phyloP scores from a whole-genome alignment of 2,888 invertebrate species.

The Dryobota labecula region DNA sequence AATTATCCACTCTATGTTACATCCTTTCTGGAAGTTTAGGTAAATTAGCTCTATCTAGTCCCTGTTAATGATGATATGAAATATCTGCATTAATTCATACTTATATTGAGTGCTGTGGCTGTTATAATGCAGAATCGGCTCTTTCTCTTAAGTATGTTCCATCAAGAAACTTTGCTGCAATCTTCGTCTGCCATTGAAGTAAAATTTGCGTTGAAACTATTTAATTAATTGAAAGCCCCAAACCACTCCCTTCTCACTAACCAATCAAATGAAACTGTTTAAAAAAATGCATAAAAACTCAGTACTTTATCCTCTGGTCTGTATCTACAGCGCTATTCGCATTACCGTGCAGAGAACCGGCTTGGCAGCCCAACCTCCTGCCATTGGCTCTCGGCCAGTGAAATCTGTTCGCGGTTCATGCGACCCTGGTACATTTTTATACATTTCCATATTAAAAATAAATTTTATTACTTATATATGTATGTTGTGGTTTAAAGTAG shows the following conservation, averaged over 20 bases:
- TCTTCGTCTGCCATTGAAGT: too few species aligned
- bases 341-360: slow-evolving; percentile 70
- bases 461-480: slow-evolving; percentile 63
- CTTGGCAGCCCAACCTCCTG: slow-evolving; percentile 70
- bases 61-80: too few species aligned
- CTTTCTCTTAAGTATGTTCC: background rate
- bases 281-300: slow-evolving; percentile 55
- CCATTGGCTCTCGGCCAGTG: slow-evolving; percentile 62
- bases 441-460: slow-evolving; percentile 67
- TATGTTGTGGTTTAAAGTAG: slow-evolving; percentile 49
- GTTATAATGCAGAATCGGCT: background rate
- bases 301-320: slow-evolving; percentile 61
- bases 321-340: slow-evolving; percentile 68
- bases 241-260: slow-evolving; percentile 10
- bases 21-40: too few species aligned
- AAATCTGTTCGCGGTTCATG: slow-evolving; percentile 63
- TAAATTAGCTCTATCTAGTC: too few species aligned
- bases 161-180: too few species aligned
- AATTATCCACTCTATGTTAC: too few species aligned
- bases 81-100: too few species aligned
- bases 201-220: background rate
- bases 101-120: background rate
- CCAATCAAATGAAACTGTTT: slow-evolving; percentile 44
- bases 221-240: slow-evolving; percentile 8
- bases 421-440: slow-evolving; percentile 66